Conservation (phyloP, 2,797 vertebrate species). For the Micrastur ruficollis region DNA sequence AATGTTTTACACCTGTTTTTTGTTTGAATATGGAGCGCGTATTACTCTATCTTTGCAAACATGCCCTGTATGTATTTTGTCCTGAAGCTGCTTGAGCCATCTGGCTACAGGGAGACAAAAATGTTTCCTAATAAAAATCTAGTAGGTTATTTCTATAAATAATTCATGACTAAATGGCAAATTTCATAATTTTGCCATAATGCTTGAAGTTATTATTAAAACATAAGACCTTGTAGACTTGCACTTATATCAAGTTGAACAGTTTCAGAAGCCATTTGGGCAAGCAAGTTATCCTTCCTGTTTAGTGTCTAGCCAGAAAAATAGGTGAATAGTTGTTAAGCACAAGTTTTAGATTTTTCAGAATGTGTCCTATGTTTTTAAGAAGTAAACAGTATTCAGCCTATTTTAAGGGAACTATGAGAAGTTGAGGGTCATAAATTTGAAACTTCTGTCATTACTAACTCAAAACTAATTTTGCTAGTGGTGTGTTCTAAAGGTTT, state of each 20-base stretch:
- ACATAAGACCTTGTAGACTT: not conserved
- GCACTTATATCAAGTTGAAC: not conserved
- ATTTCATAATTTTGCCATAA: not conserved
- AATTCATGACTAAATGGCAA: not conserved
- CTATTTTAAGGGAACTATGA: not conserved
- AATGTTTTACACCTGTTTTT: not conserved
- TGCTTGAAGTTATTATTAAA: not conserved
- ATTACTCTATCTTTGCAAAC: not conserved
- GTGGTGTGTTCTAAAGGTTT: not conserved
- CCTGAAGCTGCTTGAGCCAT: not conserved
- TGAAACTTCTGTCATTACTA: not conserved
- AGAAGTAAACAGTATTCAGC: not conserved
- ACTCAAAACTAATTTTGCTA: not conserved
- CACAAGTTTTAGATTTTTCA: not conserved
- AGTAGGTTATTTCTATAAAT: not conserved
- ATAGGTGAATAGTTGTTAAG: not conserved
- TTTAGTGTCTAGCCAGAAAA: not conserved
- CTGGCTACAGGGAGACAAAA: not conserved
- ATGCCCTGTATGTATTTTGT: not conserved
- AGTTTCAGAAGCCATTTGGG: not conserved
- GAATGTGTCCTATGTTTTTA: not conserved
- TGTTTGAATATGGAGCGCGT: not conserved
- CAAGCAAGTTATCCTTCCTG: not conserved
- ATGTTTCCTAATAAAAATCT: not conserved
- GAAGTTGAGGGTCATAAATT: not conserved